Evolutionary conservation across 2,797 vertebrate species (phyloP), one percentile per base, ranked within the genome.

Genomic region (Adrianichthys oophorus): DNA sequence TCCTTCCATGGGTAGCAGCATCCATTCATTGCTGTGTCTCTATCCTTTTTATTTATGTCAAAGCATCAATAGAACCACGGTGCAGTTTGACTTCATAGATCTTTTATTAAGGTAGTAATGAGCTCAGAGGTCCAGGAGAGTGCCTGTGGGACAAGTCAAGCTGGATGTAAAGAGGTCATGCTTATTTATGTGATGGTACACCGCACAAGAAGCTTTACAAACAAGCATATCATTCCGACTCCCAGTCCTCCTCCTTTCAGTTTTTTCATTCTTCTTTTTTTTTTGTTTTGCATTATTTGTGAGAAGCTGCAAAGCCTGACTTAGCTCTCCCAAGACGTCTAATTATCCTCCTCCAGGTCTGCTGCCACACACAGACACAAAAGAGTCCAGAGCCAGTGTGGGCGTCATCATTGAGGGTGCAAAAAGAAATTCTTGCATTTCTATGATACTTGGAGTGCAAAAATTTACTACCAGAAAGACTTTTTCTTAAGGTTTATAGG

Each of bases 321-420:
- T 75, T 47, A 0, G 62, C 44, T 32, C 47, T 81, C 70, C 65
- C 65, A 56, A 60, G 72, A 75, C 18, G 1, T 65, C 65, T 73
- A 56, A 78, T 75, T 69, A 80, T 68, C 52, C 65, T 57, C 61
- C 65, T 58, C 19, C 60, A 72, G 73, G 59, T 74, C 52, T 65
- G 59, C 52, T 18, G 52, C 49, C 59, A 45, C 21, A 47, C 19
- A 65, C 2, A 3, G 16, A 14, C n/a, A 48, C 40, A 42, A 52
- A 37, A 62, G 54, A 58, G 48, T 48, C 40, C 40, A 41, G 17
- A 56, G 50, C 17, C 45, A 3, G 49, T 56, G 21, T 59, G 59
- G 66, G 49, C 26, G 56, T 59, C 53, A 19, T 47, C 40, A 48
- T 41, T 32, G 50, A 65, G 41, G 50, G 50, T 19, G 16, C 44